These are phyloP conservation scores for Drosophila pandora DNA, from an alignment of 1,140 invertebrate genomes.

Conservation along the genomic window DNA sequence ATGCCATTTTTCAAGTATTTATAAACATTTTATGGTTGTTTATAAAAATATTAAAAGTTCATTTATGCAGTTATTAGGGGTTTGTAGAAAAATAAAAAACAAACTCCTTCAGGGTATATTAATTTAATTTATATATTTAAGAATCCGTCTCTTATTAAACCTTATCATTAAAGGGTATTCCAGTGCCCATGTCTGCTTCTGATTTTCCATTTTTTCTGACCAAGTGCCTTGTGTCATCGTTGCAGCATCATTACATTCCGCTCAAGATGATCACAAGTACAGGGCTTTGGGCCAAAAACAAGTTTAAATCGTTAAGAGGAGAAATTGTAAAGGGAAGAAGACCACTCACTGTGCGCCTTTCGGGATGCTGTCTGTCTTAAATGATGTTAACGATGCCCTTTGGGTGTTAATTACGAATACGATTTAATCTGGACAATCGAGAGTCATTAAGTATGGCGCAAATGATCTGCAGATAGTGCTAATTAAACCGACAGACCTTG, in stretches of 20 bases:
- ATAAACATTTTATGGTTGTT: neutral
- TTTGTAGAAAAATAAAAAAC: too few relatives aligned
- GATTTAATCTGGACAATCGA: slow-evolving; percentile 77
- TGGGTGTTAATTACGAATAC: slow-evolving; percentile 79
- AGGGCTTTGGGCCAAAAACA: slow-evolving; percentile 38
- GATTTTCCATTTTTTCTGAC: neutral
- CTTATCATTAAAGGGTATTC: slow-evolving; percentile 16
- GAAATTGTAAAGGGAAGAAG: slow-evolving; percentile 13
- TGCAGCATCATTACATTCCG: slow-evolving; percentile 36
- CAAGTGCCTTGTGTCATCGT: slow-evolving; percentile 52
- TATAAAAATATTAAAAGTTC: neutral
- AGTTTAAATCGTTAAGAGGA: slow-evolving; percentile 44
- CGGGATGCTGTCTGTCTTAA: slow-evolving; percentile 54
- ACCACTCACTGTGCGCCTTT: slow-evolving; percentile 52
- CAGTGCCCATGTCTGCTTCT: neutral
- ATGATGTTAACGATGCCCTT: slow-evolving; percentile 81
- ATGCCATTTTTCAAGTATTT: neutral
- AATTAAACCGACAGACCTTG: slow-evolving; percentile 69
- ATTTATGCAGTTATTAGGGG: too few relatives aligned
- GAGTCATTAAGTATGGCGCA: slow-evolving; percentile 70
- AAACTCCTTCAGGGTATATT: too few relatives aligned
- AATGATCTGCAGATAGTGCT: slow-evolving; percentile 70
- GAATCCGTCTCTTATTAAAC: too few relatives aligned
- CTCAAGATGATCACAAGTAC: slow-evolving; percentile 23
- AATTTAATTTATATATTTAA: too few relatives aligned